Percentiles rank a stretch among this genome's conserved stretches.
These are phyloP conservation scores for Cephus runcator DNA, from an alignment of 2,888 invertebrate genomes.

Conservation along the genomic window DNA sequence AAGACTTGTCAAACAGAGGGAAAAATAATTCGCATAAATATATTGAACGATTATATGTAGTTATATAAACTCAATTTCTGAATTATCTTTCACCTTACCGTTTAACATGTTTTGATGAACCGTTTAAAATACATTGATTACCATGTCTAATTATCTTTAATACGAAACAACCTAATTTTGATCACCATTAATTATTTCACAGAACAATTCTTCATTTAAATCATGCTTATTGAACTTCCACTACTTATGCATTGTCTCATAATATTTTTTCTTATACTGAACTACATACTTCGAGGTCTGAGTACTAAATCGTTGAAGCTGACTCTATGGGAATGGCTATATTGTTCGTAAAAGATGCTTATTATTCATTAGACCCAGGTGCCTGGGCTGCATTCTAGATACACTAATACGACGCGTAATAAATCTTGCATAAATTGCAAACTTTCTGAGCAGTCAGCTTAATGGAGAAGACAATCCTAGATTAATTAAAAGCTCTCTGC, in stretches of 20 bases:
- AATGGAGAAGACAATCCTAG: neutral
- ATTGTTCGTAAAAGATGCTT: neutral
- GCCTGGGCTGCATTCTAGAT: neutral
- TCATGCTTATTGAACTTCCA: neutral
- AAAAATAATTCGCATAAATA: neutral
- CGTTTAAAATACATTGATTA: neutral
- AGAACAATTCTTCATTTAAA: neutral
- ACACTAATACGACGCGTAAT: neutral
- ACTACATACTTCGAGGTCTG: neutral
- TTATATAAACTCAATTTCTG: neutral
- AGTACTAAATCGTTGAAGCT: neutral
- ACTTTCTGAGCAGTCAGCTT: neutral
- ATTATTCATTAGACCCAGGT: neutral
- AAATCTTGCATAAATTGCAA: neutral
- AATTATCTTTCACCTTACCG: neutral
- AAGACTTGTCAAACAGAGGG: neutral
- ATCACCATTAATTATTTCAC: neutral
- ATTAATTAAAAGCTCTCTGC: neutral
- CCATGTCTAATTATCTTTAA: neutral
- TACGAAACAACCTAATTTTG: no score
- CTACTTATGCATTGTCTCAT: neutral
- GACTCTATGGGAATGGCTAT: neutral
- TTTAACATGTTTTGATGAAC: no score
- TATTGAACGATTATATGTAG: neutral
- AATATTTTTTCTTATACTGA: neutral